Base-by-base conservation (phyloP, 2,113 vertebrate genomes). In the Chascanopsetta lugubris region DNA sequence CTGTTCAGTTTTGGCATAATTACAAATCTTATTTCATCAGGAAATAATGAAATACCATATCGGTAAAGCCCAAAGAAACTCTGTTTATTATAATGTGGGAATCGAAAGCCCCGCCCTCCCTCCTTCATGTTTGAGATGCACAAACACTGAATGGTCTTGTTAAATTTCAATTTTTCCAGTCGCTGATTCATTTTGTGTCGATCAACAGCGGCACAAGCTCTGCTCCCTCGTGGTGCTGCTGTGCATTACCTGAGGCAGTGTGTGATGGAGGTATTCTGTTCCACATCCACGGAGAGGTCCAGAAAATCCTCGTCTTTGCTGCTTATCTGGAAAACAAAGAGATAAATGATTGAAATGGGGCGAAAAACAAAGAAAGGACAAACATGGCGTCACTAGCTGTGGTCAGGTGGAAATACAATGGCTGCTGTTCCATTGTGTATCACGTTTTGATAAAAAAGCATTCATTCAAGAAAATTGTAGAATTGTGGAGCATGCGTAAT, bases 221-320 rank as follows among this genome's bases (percentile, higher is more conserved):
- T 38, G 17, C 38, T 40, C 7, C 13, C 38, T 40, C 38, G 8
- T 20, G 18, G 3, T 45, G 18, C 42, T 22, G 17, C 17, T 20
- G 9, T 20, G 0, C 42, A 85, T 71, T 91, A 98, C 97, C 97
- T 97, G 86, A 99, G 93, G 87, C 97, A 99, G 89, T 99, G 97
- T 63, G 97, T 98, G 88, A 98, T 99, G 50, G 97, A 99, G 69
- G 97, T 99, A 77, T 98, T 99, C 93, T 99, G 96, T 82, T 99
- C 97, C 74, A 99, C 97, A 50, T 99, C 97, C 72, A 99, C 97
- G 78, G 97, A 99, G 80, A 99, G 95, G 83, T 99, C 97, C 88
- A 99, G 93, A 91, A 99, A 99, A 91, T 99, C 97, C 94, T 99
- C 97, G 89, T 99, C 97, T 94, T 99, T 99, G 90, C 97, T 99